Percentiles rank a stretch among this genome's conserved stretches.
phyloP scores from a whole-genome alignment of 1,140 invertebrate species.

The Pseudachorutes palmiensis region DNA sequence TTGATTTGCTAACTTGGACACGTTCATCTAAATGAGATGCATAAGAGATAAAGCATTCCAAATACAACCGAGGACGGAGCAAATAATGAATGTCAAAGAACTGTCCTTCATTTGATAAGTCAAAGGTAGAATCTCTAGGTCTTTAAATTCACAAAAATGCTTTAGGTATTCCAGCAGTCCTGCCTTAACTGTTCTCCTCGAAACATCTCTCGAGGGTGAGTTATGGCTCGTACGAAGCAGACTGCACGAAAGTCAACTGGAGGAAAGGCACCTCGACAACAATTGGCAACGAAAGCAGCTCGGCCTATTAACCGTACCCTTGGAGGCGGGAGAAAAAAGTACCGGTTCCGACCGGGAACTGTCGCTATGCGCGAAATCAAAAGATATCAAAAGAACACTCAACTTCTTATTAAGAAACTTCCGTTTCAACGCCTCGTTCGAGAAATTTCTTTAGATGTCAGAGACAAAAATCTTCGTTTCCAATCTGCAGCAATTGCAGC shows the following conservation, averaged over 20 bases:
- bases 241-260: slow-evolving; percentile 74
- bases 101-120: too few relatives aligned
- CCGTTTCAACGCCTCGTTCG: slow-evolving; percentile 72
- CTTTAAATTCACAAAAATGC: too few relatives aligned
- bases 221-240: slow-evolving; percentile 77
- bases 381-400: slow-evolving; percentile 42
- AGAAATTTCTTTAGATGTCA: slow-evolving; percentile 74
- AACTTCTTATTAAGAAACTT: slow-evolving; percentile 51
- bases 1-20: slow-evolving; percentile 14
- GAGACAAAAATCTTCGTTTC: slow-evolving; percentile 53
- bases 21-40: too few relatives aligned
- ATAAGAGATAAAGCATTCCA: too few relatives aligned
- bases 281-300: slow-evolving; percentile 73
- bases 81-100: too few relatives aligned
- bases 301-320: slow-evolving; percentile 58
- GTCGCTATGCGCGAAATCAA: slow-evolving; percentile 52
- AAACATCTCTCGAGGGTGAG: too few relatives aligned
- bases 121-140: too few relatives aligned
- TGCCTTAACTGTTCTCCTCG: too few relatives aligned
- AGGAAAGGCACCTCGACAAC: slow-evolving; percentile 77
- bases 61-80: too few relatives aligned
- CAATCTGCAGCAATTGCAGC: slow-evolving; percentile 41
- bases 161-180: too few relatives aligned
- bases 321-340: slow-evolving; percentile 67
- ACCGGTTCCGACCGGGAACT: slow-evolving; percentile 65